These are phyloP conservation scores for Trialeurodes vaporariorum DNA, from an alignment of 1,140 invertebrate species.

Conservation along the genomic window DNA sequence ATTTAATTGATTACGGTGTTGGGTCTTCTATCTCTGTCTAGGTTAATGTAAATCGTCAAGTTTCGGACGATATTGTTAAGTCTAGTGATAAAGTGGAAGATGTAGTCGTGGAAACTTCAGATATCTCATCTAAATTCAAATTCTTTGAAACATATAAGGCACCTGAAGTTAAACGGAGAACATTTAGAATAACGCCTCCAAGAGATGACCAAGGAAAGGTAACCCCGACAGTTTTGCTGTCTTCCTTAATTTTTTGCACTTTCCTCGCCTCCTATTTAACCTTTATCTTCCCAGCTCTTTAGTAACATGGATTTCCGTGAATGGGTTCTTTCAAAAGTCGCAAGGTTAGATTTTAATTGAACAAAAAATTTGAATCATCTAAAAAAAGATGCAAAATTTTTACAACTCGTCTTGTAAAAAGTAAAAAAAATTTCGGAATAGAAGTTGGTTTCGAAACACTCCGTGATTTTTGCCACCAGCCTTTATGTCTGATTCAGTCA, in stretches of 20 bases:
- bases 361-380: no score
- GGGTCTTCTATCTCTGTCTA: not conserved
- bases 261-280: not conserved
- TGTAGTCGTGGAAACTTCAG: conserved; percentile 61
- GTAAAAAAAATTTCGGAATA: no score
- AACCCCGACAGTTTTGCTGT: not conserved
- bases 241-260: not conserved
- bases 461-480: no score
- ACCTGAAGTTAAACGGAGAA: conserved; percentile 51
- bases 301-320: no score
- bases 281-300: not conserved
- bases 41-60: conserved; percentile 16
- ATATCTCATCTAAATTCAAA: conserved; percentile 73
- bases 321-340: no score
- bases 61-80: conserved; percentile 49
- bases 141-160: conserved; percentile 82
- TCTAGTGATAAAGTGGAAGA: conserved; percentile 59
- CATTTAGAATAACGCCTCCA: conserved; percentile 76
- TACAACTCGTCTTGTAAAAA: no score
- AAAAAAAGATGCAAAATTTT: no score
- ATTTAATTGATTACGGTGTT: no score
- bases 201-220: conserved; percentile 54
- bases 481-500: no score
- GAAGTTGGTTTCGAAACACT: no score
- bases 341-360: no score